Evolutionary conservation across 2,888 invertebrate species (phyloP).

Genomic region (Leptinotarsa peninsularis): DNA sequence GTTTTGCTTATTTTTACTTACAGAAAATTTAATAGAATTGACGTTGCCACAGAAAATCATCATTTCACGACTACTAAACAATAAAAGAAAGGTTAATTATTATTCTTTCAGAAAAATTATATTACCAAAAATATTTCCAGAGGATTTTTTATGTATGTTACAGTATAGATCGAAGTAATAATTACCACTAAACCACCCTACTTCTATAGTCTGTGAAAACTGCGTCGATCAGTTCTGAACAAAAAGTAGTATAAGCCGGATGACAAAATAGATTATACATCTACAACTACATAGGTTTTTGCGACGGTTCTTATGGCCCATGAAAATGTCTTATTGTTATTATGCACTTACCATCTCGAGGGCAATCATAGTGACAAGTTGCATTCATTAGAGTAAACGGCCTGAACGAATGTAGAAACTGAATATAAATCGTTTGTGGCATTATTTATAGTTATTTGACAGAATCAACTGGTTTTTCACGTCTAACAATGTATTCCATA

Average conservation of each 20-base stretch:
- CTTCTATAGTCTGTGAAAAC: not conserved
- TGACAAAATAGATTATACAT: not conserved
- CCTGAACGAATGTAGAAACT: constrained; percentile 13
- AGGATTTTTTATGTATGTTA: too few species aligned
- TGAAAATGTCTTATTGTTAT: constrained; percentile 2
- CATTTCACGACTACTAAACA: too few species aligned
- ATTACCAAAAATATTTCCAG: too few species aligned
- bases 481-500: constrained; percentile 3
- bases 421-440: constrained; percentile 5
- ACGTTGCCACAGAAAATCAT: too few species aligned
- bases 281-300: constrained; percentile 3
- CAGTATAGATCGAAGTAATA: too few species aligned
- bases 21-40: too few species aligned
- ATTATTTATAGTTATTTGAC: constrained; percentile 15
- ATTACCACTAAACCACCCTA: too few species aligned
- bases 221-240: not conserved
- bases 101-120: too few species aligned
- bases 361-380: constrained; percentile 22
- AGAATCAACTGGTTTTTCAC: constrained; percentile 18
- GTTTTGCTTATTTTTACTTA: too few species aligned
- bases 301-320: not conserved
- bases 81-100: too few species aligned
- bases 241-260: constrained; percentile 3
- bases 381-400: constrained; percentile 14
- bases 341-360: constrained; percentile 13